Base-by-base conservation (phyloP, 2,797 vertebrate genomes). In the Malacoraja senta region DNA sequence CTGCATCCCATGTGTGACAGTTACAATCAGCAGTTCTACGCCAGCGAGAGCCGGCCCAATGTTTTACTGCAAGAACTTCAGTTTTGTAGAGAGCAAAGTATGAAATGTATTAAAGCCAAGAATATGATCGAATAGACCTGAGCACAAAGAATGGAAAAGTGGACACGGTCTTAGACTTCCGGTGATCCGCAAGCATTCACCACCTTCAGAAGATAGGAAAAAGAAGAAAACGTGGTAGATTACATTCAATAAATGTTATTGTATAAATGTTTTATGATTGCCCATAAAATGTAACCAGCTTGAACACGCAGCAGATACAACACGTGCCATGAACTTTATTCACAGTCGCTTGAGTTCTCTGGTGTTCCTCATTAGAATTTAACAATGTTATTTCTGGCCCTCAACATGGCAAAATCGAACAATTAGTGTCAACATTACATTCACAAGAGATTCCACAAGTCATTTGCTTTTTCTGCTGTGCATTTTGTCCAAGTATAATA, bases 291-390 rank as follows among this genome's bases (percentile, higher is more conserved):
- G 21, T 38, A 91, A 76, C 12, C 90, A 92, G 68, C 29, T 76
- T 76, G 38, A 92, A 26, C 74, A 92, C 44, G 44, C 44, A n/a
- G 10, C 17, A 3, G 35, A 68, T 92, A 12, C 7, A 91, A 76
- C 35, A 29, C 2, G 6, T 76, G 29, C 68, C 12, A 61, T 90
- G 90, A 76, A 76, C 44, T 76, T 92, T 74, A 74, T 76, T 92
- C 90, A 92, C 71, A 53, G 13, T 92, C 13, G 3, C 35, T 38
- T 68, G 88, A 53, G 44, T 92, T 21, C 76, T 76, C 90, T 92
- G 72, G 90, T 92, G 68, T 76, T 92, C 90, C 71, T 92, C 90
- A 92, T 92, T 92, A 92, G 71, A 92, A 92, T 92, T 92, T 92
- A 74, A 92, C 65, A 92, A 76, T 74, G 26, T 76, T 74, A 76